Evolutionary conservation across 1,140 invertebrate species (phyloP), one percentile per base, ranked within the genome.

Genomic region (Anthonomus grandis): DNA sequence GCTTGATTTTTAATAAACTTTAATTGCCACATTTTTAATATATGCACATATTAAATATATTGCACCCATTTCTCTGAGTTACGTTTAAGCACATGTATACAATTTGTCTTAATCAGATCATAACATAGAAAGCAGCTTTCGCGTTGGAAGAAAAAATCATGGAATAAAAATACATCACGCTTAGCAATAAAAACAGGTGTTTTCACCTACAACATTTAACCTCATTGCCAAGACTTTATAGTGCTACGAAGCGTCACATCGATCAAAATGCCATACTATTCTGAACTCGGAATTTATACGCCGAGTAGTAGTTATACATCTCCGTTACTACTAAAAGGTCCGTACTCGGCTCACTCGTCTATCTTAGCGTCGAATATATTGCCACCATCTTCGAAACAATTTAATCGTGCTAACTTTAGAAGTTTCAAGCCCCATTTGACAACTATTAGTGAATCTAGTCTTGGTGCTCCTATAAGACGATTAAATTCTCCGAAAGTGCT

Each of bases 371-470:
- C 67, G 4, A 68, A 69, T 59, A 64, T 62, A n/a, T 50, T 61
- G 9, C 56, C 62, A 18, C 62, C 64, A 4, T 46, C 38, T 39
- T 49, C 50, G 34, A 50, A 52, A 45, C 51, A 54, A 23, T 45
- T 51, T 31, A 17, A 15, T 12, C 18, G 50, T 2, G 38, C n/a
- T 13, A 60, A 60, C 41, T 60, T 60, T 46, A 36, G 58, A 17
- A 72, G 73, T 5, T 89, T 86, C 67, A 82, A 86, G n/a, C 86
- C 86, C 0, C 84, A 86, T 52, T 68, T 90, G 18, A 82, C 83
- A 0, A 87, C 87, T 2, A 90, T 90, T 34, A 82, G 83, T 1
- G 87, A 90, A 72, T 75, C 73, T 66, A 58, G 57, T 67, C 57
- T 58, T 59, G 69, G 58, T 25, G 66, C 73, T 37, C 70, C 76